Conservation (phyloP, 2,797 vertebrate genomes). For the Channa striata region DNA sequence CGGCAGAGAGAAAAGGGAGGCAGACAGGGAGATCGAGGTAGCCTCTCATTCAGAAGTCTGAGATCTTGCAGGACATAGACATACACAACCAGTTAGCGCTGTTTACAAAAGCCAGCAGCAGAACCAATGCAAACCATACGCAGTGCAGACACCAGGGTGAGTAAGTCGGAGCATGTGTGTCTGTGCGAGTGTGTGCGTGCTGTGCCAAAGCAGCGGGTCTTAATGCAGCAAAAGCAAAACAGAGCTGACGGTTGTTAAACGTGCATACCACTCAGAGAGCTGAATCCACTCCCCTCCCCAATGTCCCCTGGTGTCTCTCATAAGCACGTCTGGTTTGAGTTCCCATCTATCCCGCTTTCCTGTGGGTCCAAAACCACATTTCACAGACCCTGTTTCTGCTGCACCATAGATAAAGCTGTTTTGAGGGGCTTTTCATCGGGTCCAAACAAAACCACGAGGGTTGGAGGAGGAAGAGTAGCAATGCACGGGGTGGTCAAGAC, state of each 20-base stretch:
- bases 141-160: constrained; percentile 42
- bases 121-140: constrained; percentile 80
- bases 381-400: constrained; percentile 35
- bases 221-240: constrained; percentile 68
- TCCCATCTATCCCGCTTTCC: constrained; percentile 60
- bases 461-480: neutral
- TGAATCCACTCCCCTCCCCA: constrained; percentile 31
- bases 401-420: constrained; percentile 52
- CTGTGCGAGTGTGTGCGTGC: constrained; percentile 44
- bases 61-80: constrained; percentile 61
- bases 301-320: constrained; percentile 34
- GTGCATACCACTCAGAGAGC: constrained; percentile 44
- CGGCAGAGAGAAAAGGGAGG: constrained; percentile 28
- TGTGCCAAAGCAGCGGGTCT: constrained; percentile 53
- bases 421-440: constrained; percentile 60
- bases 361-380: constrained; percentile 64
- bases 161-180: constrained; percentile 43
- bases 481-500: constrained; percentile 34
- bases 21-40: constrained; percentile 38
- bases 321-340: constrained; percentile 67
- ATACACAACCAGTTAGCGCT: constrained; percentile 73
- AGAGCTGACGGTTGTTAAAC: constrained; percentile 50
- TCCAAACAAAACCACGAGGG: constrained; percentile 31
- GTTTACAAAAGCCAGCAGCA: constrained; percentile 80
- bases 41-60: constrained; percentile 70